Percentiles rank a stretch among this genome's conserved stretches.
Evolutionary conservation across 2,113 vertebrate species (phyloP).

Genomic region (Pelodiscus sinensis): DNA sequence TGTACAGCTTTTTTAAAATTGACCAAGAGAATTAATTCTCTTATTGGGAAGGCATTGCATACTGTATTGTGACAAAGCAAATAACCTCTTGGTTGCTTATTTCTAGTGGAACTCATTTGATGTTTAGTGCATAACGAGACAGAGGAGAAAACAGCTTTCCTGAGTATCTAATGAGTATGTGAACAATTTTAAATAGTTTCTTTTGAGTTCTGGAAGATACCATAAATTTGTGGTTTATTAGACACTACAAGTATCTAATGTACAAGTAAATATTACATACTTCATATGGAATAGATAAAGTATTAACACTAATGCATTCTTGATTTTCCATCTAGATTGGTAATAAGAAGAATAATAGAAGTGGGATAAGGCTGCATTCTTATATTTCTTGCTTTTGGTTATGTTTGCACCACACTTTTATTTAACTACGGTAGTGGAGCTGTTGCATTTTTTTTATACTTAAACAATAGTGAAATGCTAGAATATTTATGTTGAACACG

Average conservation of each 20-base stretch:
- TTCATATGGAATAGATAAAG: not conserved
- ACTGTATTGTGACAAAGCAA: conserved; percentile 49
- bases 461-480: not conserved
- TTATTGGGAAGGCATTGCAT: not conserved
- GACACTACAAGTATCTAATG: conserved; percentile 6
- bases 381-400: fast-evolving
- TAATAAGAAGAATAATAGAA: not conserved
- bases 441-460: fast-evolving
- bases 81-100: conserved; percentile 4
- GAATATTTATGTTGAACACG: not conserved
- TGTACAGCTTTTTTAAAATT: not conserved
- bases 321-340: not conserved
- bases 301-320: not conserved
- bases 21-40: conserved; percentile 3
- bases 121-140: conserved; percentile 26
- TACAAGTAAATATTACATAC: not conserved
- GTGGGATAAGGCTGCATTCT: not conserved
- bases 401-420: not conserved
- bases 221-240: conserved; percentile 54
- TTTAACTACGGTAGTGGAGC: not conserved
- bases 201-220: conserved; percentile 23
- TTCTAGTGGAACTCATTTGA: conserved; percentile 40
- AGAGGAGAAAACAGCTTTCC: conserved; percentile 35
- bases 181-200: not conserved
- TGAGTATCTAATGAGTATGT: conserved; percentile 31